Base-by-base conservation (phyloP, 1,140 invertebrate species). In the Drosophila lowei region DNA sequence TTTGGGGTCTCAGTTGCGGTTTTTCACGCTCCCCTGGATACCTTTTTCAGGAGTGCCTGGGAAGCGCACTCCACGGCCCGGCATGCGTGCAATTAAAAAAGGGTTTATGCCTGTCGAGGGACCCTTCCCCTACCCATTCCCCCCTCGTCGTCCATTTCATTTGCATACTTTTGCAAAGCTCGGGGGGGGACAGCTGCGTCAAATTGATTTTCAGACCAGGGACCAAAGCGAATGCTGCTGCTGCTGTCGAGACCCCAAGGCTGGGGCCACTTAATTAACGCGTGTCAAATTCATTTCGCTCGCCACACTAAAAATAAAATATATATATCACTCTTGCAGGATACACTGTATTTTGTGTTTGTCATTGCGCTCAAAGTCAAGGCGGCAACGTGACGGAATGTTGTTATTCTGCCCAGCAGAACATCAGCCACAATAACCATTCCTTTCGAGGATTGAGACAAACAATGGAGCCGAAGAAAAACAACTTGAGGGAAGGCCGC, bases 31-130 rank as follows among this genome's bases (percentile, higher is more conserved):
- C 25, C 66, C 63, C 52, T 57, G 28, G 63, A 52, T 65, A 65
- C 60, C 63, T 66, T 66, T 66, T 52, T 30, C 34, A 61, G 59
- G 49, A 56, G 55, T 34, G 46, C 30, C 3, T 38, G 34, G 34
- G 34, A 53, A 70, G 58, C 48, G 52, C 47, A 25, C 30, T 47
- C 56, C 41, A 15, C 6, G 49, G 41, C 38, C 48, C 47, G 43
- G 46, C 59, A 79, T 84, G 79, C 66, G 75, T 84, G 76, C 79
- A 84, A 79, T 84, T 84, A 84, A 76, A 77, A 85, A 68, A 68
- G 66, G 66, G 66, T 57, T 68, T 53, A 68, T 55, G 71, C 48
- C 55, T 68, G 57, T 63, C 44, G 53, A 18, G 21, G 28, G 34
- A 46, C 28, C 25, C 13, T 2, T 7, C 3, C 15, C 16, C n/a